Percentiles rank a stretch among this genome's conserved stretches.
Conservation (phyloP, 2,113 vertebrate genomes). For the Triplophysa tibetana region DNA sequence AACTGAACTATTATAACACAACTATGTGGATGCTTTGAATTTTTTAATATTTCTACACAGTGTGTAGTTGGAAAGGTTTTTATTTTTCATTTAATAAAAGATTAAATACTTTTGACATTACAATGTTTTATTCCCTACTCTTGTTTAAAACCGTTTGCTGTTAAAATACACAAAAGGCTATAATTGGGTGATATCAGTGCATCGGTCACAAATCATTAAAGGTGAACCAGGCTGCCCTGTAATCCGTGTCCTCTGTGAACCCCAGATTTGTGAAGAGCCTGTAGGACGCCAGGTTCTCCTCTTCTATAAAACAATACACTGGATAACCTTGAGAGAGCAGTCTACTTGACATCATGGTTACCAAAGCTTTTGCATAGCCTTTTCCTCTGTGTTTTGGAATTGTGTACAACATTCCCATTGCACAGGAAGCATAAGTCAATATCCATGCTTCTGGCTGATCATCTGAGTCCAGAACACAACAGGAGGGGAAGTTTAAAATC, state of each 20-base stretch:
- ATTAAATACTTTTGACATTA: not conserved
- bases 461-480: slow-evolving; percentile 62
- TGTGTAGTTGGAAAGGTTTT: not conserved
- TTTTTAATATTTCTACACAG: not conserved
- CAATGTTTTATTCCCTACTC: not conserved
- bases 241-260: slow-evolving; percentile 65
- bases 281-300: slow-evolving; percentile 65
- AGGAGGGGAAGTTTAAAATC: slow-evolving; percentile 65
- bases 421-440: slow-evolving; percentile 54
- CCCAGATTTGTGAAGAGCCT: slow-evolving; percentile 69
- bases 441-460: slow-evolving; percentile 67
- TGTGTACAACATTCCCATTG: slow-evolving; percentile 67
- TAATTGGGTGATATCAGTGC: not conserved
- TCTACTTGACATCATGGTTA: slow-evolving; percentile 61
- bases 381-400: slow-evolving; percentile 65
- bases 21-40: not conserved
- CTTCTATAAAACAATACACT: slow-evolving; percentile 67
- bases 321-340: slow-evolving; percentile 62
- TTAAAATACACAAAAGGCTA: not conserved
- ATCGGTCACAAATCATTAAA: slow-evolving; percentile 42
- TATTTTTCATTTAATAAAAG: slow-evolving; percentile 12
- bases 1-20: not conserved
- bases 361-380: slow-evolving; percentile 69
- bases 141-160: not conserved
- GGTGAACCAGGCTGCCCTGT: slow-evolving; percentile 56